Base-by-base conservation (phyloP, 1,140 invertebrate genomes). In the Cotesia chilonis region DNA sequence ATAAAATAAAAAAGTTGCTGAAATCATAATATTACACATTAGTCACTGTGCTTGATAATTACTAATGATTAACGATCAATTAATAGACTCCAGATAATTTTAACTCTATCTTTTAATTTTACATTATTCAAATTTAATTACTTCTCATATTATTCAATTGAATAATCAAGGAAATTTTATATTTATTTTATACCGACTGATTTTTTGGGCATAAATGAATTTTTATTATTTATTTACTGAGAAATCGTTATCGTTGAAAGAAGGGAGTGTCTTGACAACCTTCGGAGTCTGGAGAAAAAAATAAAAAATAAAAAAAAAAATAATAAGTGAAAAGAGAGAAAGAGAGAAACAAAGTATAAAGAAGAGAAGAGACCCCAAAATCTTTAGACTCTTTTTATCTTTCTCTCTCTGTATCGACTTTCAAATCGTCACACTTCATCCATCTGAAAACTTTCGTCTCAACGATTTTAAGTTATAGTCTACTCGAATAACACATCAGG, bases 391-490 rank as follows among this genome's bases (percentile, higher is more conserved):
- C n/a, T 41, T 41, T 41, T 41, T 41, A 41, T 41, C 41, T 41
- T 41, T 41, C 52, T 55, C 52, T 55, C n/a, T 12, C 52, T 12
- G 36, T 64, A 64, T 64, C 61, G 61, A 64, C 61, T 64, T 64
- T 64, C 61, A 64, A 64, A 64, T 64, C 61, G 61, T 36, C 28
- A 37, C 61, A 64, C 61, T 64, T n/a, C 36, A 38, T 60, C 61
- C 36, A 64, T 36, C 61, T 38, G 61, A 64, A 35, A 66, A 66
- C 64, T 66, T 66, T 66, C 47, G 47, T 64, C 37, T 37, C 64
- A 52, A 51, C 14, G 14, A 52, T 66, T 52, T 52, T 57, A 59
- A 20, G 10, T 36, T 37, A 59, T 14, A 60, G 60, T 41, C 41
- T 41, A 41, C 41, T 41, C 5, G 10, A 6, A 41, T 41, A 41